Percentiles rank a stretch among this genome's conserved stretches.
These are phyloP conservation scores for Microcebus ravelobensis DNA, from an alignment of 2,113 vertebrate genomes.

Conservation along the genomic window DNA sequence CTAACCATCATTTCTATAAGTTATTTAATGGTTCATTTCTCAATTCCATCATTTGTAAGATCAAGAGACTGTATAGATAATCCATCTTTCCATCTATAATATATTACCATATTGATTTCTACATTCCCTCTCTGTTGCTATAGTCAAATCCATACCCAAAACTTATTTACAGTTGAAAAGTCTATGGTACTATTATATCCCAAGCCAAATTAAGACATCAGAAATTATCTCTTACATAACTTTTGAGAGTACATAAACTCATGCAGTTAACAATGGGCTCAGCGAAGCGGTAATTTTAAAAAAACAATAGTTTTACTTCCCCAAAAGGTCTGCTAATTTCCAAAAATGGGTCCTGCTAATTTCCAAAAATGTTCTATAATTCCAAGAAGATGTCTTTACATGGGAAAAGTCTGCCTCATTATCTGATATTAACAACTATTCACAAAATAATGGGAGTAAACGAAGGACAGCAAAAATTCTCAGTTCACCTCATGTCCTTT, in stretches of 20 bases:
- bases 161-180: background rate
- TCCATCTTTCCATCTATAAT: background rate
- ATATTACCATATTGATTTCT: background rate
- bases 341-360: background rate
- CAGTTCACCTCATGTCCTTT: background rate
- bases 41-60: background rate
- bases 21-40: background rate
- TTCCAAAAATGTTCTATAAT: background rate
- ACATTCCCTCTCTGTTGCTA: background rate
- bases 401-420: background rate
- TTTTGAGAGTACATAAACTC: constrained; percentile 11
- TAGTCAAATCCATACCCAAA: background rate
- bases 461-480: background rate
- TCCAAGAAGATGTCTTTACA: background rate
- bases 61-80: background rate
- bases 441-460: background rate
- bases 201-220: background rate
- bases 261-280: background rate
- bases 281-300: background rate
- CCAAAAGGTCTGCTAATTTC: background rate
- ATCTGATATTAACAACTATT: background rate
- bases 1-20: background rate
- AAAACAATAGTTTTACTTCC: background rate
- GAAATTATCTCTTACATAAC: background rate
- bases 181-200: background rate